Conservation (phyloP, 2,888 invertebrate species). For the Rotaria macrura region DNA sequence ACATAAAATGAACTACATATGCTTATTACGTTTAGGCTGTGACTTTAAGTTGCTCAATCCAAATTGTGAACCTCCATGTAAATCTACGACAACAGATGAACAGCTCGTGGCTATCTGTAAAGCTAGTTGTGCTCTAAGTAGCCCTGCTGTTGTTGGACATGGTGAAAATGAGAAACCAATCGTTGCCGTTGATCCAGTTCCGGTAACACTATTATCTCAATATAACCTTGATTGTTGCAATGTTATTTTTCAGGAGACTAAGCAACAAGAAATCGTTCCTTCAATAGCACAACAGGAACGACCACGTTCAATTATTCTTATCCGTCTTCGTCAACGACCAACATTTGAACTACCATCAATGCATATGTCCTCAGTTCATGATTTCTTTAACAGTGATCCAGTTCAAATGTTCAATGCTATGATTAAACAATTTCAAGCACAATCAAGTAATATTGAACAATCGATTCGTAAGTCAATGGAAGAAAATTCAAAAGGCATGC, state of each 20-base stretch:
- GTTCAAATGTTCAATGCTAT: not conserved
- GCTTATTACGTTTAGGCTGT: not conserved
- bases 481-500: not conserved
- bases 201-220: not conserved
- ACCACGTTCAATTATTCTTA: slow-evolving; percentile 1
- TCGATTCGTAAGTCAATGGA: not conserved
- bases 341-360: not conserved
- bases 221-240: not conserved
- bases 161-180: not conserved
- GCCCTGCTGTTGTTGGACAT: no score
- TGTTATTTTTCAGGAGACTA: not conserved
- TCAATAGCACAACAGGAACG: not conserved
- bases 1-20: not conserved
- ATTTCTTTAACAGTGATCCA: not conserved
- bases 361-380: not conserved
- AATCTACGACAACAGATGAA: not conserved
- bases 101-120: not conserved
- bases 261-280: not conserved
- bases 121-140: not conserved
- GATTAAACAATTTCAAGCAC: not conserved
- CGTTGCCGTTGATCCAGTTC: not conserved
- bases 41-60: not conserved
- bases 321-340: not conserved
- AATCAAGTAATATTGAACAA: not conserved
- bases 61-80: not conserved